Evolutionary conservation across 2,113 vertebrate species (phyloP).

Genomic region (Cottus gobio): DNA sequence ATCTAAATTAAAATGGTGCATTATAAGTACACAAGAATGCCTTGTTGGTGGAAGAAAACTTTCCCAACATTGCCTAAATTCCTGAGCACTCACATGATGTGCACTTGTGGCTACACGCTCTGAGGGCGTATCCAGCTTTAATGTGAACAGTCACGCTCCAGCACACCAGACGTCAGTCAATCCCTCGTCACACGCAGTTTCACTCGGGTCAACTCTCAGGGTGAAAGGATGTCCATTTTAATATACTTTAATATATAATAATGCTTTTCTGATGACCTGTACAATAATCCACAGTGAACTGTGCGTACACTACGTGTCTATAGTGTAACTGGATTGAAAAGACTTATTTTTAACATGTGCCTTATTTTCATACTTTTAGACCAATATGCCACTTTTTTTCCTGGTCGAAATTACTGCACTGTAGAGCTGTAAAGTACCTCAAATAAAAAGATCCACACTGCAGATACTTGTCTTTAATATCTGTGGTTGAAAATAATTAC

Average conservation of each 20-base stretch:
- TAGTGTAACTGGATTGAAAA: constrained; percentile 1
- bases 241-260: constrained; percentile 6
- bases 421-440: neutral
- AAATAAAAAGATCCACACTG: constrained; percentile 6
- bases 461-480: constrained; percentile 37
- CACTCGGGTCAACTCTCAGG: constrained; percentile 36
- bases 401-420: neutral
- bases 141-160: constrained; percentile 68
- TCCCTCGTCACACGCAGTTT: constrained; percentile 39
- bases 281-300: neutral
- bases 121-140: constrained; percentile 66
- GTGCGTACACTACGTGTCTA: constrained; percentile 5
- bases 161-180: constrained; percentile 57
- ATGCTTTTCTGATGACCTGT: neutral
- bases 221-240: constrained; percentile 13
- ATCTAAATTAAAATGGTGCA: constrained; percentile 15
- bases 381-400: neutral
- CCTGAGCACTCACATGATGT: constrained; percentile 75
- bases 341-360: neutral
- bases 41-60: constrained; percentile 46
- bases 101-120: constrained; percentile 76
- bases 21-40: constrained; percentile 35
- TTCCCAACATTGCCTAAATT: constrained; percentile 72
- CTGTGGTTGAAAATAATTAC: constrained; percentile 27
- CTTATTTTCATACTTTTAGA: constrained; percentile 25